Evolutionary conservation across 2,113 vertebrate species (phyloP).

Genomic region (Ammodramus savannarum): DNA sequence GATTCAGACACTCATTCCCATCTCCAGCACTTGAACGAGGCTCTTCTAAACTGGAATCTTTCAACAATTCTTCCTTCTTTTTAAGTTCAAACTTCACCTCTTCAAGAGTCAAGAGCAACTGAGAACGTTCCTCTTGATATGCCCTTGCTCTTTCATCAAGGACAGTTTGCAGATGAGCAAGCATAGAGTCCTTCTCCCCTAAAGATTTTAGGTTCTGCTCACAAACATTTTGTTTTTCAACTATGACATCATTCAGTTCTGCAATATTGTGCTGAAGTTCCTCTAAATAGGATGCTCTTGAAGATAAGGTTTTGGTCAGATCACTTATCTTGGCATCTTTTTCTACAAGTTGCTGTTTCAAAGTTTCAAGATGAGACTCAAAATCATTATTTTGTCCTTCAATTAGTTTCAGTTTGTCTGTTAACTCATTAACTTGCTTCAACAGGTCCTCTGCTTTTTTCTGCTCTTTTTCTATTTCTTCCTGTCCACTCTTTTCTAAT

Average conservation of each 20-base stretch:
- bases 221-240: constrained; percentile 67
- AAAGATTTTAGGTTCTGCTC: constrained; percentile 61
- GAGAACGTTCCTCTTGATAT: constrained; percentile 56
- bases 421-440: constrained; percentile 56
- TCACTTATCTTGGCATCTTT: constrained; percentile 69
- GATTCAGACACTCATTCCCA: background rate
- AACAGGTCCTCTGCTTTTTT: constrained; percentile 42
- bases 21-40: background rate
- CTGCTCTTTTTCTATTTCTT: constrained; percentile 55
- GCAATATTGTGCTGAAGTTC: constrained; percentile 44
- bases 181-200: constrained; percentile 61
- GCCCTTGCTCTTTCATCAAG: constrained; percentile 58
- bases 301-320: constrained; percentile 33
- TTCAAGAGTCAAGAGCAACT: constrained; percentile 63
- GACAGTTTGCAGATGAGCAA: constrained; percentile 62
- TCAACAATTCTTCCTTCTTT: constrained; percentile 44
- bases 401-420: constrained; percentile 34
- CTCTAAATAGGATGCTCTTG: constrained; percentile 33
- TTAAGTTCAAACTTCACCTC: constrained; percentile 63
- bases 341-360: constrained; percentile 67
- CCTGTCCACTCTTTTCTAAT: constrained; percentile 70
- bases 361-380: constrained; percentile 47
- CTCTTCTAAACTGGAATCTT: background rate
- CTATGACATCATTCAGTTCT: constrained; percentile 43
- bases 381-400: constrained; percentile 47